A percentile compares a stretch with the other conserved stretches of the same genome.
Evolutionary conservation across 1,140 invertebrate species (phyloP).

Genomic region (Teleogryllus occipitalis): DNA sequence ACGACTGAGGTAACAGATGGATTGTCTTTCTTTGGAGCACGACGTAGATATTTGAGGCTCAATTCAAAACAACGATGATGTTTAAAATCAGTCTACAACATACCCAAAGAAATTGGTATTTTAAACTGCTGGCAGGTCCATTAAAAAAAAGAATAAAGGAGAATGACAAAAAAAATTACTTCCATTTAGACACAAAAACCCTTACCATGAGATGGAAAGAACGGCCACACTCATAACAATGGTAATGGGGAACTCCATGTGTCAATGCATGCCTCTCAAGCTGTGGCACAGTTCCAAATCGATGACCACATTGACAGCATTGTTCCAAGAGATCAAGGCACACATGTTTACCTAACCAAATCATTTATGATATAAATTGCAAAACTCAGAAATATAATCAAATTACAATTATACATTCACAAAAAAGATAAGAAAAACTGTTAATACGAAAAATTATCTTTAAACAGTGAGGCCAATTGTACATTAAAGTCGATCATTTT

Average conservation of each 20-base stretch:
- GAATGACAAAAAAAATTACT: no score
- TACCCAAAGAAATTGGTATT: no score
- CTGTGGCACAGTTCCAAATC: conserved; percentile 16
- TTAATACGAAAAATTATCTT: no score
- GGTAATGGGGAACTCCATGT: conserved; percentile 20
- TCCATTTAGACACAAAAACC: neutral
- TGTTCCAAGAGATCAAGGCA: conserved; percentile 13
- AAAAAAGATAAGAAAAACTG: no score
- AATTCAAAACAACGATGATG: neutral
- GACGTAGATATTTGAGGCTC: neutral
- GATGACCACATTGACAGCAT: conserved; percentile 19
- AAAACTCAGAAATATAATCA: no score
- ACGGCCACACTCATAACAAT: conserved; percentile 29
- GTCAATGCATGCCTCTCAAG: conserved; percentile 24
- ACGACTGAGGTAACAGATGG: neutral
- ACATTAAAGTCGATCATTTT: no score
- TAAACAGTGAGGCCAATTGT: no score
- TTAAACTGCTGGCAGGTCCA: no score
- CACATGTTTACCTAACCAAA: conserved; percentile 6
- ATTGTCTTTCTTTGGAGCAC: neutral
- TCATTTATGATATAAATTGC: no score
- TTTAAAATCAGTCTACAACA: neutral
- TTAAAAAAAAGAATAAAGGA: no score
- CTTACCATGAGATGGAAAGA: conserved; percentile 20
- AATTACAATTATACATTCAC: no score